Conservation (phyloP, 2,113 vertebrate genomes). For the Colinus virginianus region DNA sequence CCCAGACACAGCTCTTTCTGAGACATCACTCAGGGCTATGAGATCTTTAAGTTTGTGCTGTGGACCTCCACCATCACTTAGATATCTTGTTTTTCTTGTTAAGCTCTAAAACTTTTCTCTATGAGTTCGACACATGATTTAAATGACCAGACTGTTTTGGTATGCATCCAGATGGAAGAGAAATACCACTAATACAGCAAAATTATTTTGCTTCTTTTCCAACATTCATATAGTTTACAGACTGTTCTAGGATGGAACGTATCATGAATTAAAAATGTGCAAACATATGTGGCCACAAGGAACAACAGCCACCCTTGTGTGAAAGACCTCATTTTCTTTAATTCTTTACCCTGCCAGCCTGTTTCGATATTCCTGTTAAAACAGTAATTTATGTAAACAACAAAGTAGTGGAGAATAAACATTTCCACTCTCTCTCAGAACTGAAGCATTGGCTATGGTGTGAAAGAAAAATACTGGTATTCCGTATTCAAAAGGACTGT, state of each 20-base stretch:
- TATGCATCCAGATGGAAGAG: neutral
- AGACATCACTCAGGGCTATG: neutral
- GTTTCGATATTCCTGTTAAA: neutral
- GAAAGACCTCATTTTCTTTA: neutral
- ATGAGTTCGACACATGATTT: neutral
- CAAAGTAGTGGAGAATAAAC: neutral
- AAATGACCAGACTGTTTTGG: neutral
- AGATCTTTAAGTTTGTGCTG: neutral
- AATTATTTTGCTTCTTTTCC: fast-evolving
- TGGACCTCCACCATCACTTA: neutral
- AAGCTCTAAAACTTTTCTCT: neutral
- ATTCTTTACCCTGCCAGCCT: neutral
- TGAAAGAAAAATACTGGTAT: neutral
- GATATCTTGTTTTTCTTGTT: neutral
- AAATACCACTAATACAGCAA: neutral
- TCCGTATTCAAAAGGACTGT: neutral
- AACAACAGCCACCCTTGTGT: neutral
- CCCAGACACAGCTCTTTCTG: neutral
- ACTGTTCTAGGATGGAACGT: neutral
- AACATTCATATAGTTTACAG: neutral
- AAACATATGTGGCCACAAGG: neutral
- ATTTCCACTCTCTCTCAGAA: neutral
- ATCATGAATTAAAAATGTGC: neutral
- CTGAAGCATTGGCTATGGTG: neutral
- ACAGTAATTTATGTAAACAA: neutral